Evolutionary conservation across 2,113 vertebrate species (phyloP).

Genomic region (Mungos mungo): DNA sequence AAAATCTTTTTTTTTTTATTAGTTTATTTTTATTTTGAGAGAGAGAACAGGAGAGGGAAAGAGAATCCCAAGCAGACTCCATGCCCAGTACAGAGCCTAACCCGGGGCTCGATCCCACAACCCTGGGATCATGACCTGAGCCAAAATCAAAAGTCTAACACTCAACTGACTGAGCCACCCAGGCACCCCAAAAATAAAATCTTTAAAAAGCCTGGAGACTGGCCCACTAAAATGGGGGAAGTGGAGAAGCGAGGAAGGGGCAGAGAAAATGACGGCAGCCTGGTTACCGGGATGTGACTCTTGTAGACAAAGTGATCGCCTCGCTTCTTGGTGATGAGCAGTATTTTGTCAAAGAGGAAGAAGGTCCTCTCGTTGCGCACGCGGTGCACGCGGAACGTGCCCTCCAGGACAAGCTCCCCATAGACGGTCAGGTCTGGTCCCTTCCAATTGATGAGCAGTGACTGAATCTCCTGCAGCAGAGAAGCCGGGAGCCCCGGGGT

Average conservation of each 20-base stretch:
- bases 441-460: conserved; percentile 96
- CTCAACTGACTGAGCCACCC: too few relatives aligned
- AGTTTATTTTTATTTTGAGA: too few relatives aligned
- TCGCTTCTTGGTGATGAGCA: conserved; percentile 95
- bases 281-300: conserved; percentile 91
- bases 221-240: neutral
- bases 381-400: conserved; percentile 93
- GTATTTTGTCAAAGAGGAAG: conserved; percentile 95
- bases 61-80: too few relatives aligned
- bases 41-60: too few relatives aligned
- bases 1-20: neutral
- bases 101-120: too few relatives aligned
- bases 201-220: neutral
- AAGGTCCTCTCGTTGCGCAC: conserved; percentile 94
- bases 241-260: neutral
- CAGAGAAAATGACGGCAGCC: accelerated
- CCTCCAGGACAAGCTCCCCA: conserved; percentile 96
- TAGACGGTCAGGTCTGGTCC: conserved; percentile 94
- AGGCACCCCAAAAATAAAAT: neutral
- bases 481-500: neutral
- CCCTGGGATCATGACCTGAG: too few relatives aligned
- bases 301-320: conserved; percentile 96
- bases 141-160: too few relatives aligned
- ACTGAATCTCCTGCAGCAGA: conserved; percentile 93
- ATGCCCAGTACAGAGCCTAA: too few relatives aligned